Base-by-base conservation (phyloP, 2,797 vertebrate genomes). In the Eremophila alpestris region DNA sequence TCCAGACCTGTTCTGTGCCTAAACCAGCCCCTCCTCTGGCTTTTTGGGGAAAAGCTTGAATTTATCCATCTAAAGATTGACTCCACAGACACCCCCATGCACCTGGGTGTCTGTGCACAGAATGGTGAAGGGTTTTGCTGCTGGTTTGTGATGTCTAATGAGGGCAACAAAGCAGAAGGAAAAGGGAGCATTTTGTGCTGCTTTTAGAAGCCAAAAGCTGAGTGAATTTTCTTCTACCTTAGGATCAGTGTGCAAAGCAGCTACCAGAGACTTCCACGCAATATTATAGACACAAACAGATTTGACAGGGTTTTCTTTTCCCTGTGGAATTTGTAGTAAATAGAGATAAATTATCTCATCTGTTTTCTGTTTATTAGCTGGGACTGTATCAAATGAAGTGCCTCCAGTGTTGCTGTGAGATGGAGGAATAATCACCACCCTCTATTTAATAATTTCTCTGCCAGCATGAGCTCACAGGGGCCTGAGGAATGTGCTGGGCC, bases 321-420 rank as follows among this genome's bases (percentile, higher is more conserved):
- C 65, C 65, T 2, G 9, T 71, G 69, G 80, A 91, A 49, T 83
- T 45, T 55, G 26, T 80, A 86, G 77, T 71, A 90, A 94, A 93
- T 74, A 81, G 65, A 93, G 75, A 91, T 69, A 86, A 90, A 64
- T 86, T 55, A 34, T 88, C 65, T 94, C 69, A 60, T 90, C 63
- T 92, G 32, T 60, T 67, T 77, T 74, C 80, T 83, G 73, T 88
- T 94, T 93, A 93, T 94, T 90, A 94, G 54, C 77, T 68, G 82
- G 78, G 81, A 59, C 81, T 90, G 62, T 92, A 89, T 94, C 69
- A 83, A 86, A 90, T 86, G 56, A 83, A 86, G 69, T 52, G 91
- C 34, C 74, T 68, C 38, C 59, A 75, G 51, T 38, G 12, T 38
- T 60, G 87, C 84, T 64, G 63, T 0, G 3, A 68, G 86, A 71